Conservation (phyloP, 2,113 vertebrate species). For the Cheilinus undulatus region DNA sequence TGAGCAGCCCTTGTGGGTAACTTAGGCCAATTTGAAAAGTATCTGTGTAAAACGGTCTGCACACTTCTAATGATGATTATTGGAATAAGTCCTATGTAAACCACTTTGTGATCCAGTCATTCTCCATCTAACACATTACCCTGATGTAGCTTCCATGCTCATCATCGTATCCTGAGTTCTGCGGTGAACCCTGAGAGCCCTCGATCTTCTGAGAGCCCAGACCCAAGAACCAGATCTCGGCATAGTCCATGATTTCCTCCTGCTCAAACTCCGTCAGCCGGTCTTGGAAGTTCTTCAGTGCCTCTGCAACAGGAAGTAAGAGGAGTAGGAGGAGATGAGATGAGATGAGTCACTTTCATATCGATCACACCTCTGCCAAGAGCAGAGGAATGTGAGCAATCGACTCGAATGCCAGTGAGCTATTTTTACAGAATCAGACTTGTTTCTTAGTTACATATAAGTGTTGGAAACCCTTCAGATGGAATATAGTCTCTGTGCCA, state of each 20-base stretch:
- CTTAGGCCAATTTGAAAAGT: too few species aligned
- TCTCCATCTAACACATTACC: conserved; percentile 74
- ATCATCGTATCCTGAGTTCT: conserved; percentile 91
- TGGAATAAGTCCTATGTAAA: neutral
- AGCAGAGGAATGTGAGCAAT: conserved; percentile 45
- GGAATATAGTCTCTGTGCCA: neutral
- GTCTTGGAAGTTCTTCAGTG: conserved; percentile 90
- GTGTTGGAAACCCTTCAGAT: neutral
- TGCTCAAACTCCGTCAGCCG: conserved; percentile 90
- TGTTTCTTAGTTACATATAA: neutral
- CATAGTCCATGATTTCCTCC: conserved; percentile 91
- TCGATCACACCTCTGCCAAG: conserved; percentile 43
- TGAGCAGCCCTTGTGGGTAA: too few species aligned
- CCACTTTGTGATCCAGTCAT: neutral
- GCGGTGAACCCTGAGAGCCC: conserved; percentile 82
- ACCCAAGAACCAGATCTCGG: conserved; percentile 94
- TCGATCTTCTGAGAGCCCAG: conserved; percentile 91
- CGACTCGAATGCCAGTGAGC: conserved; percentile 10
- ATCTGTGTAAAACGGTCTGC: too few species aligned
- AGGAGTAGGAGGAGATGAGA: conserved; percentile 56
- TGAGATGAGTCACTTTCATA: conserved; percentile 47
- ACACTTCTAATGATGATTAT: neutral
- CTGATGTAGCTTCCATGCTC: conserved; percentile 93
- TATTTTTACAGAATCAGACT: conserved; percentile 45
- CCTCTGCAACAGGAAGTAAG: conserved; percentile 83